phyloP scores from a whole-genome alignment of 2,888 invertebrate genomes.

The Oegoconia quadripuncta region DNA sequence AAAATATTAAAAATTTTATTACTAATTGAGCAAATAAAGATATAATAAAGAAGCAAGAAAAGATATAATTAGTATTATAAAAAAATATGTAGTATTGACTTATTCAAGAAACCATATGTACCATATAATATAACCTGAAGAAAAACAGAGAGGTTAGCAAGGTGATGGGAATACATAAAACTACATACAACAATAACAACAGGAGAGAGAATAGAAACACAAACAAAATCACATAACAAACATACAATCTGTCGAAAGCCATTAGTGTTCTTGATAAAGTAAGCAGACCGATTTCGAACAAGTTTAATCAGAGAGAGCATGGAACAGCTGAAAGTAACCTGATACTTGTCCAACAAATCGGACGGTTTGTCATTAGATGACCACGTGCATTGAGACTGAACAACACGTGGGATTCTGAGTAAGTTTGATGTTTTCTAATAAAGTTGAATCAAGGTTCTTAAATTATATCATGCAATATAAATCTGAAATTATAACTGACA shows the following conservation, averaged over 20 bases:
- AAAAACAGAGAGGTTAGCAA: not conserved
- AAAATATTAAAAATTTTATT: no score
- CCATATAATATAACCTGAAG: not conserved
- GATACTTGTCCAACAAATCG: slow-evolving; percentile 52
- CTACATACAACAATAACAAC: not conserved
- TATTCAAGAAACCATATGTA: no score
- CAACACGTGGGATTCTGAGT: slow-evolving; percentile 10
- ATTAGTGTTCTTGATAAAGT: slow-evolving; percentile 37
- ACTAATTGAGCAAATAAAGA: no score
- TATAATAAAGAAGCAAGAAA: no score
- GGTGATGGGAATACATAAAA: not conserved
- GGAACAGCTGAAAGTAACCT: slow-evolving; percentile 38
- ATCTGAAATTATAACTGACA: no score
- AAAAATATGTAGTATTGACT: no score
- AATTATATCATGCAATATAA: no score
- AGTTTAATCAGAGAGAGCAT: slow-evolving; percentile 46
- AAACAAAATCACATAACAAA: slow-evolving; percentile 3
- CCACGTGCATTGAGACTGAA: slow-evolving; percentile 32
- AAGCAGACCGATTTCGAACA: slow-evolving; percentile 31
- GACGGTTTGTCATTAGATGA: slow-evolving; percentile 39
- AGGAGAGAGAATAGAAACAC: not conserved
- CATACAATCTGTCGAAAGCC: slow-evolving; percentile 33
- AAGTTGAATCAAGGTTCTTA: no score
- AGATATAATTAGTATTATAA: no score
- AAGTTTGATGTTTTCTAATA: no score